Conservation (phyloP, 37 sponge, comb jelly and placozoan species). For the Eunapius fragilis region DNA sequence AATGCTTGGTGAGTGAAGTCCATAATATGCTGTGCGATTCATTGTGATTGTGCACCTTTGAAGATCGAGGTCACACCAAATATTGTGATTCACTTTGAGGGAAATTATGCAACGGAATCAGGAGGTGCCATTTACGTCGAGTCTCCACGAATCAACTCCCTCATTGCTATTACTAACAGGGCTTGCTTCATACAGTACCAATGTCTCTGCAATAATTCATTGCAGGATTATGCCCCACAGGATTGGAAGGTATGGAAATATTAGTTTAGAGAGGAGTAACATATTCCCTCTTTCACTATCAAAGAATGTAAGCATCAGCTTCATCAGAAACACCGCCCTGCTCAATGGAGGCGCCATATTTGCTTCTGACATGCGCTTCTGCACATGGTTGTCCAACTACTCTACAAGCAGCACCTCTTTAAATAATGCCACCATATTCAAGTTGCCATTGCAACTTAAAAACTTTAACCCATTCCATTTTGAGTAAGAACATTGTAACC, state of each 20-base stretch:
- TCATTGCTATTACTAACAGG: slow-evolving; percentile 79
- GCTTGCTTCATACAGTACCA: slow-evolving; percentile 78
- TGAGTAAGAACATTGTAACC: not conserved
- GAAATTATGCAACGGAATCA: slow-evolving; percentile 65
- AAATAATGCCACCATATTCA: slow-evolving; percentile 39
- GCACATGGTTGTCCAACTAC: slow-evolving; percentile 67
- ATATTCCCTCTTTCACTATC: not conserved
- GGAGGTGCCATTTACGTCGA: slow-evolving; percentile 85
- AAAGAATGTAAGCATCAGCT: slow-evolving; percentile 59
- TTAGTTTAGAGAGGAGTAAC: too few species aligned
- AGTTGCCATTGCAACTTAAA: slow-evolving; percentile 14
- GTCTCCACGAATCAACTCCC: slow-evolving; percentile 79
- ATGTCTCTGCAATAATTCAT: slow-evolving; percentile 18
- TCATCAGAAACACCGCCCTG: slow-evolving; percentile 66
- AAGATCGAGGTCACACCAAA: slow-evolving; percentile 54
- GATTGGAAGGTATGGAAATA: slow-evolving; percentile 59
- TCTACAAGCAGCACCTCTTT: slow-evolving; percentile 12
- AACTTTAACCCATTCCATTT: not conserved
- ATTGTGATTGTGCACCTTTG: not conserved
- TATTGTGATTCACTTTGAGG: slow-evolving; percentile 36
- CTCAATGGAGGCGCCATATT: slow-evolving; percentile 83
- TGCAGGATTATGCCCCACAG: slow-evolving; percentile 54
- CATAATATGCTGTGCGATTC: too few species aligned
- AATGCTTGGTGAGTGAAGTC: slow-evolving; percentile 59
- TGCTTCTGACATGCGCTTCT: slow-evolving; percentile 81